Evolutionary conservation across 2,888 invertebrate species (phyloP), one percentile per base, ranked within the genome.

Genomic region (Drosophila silvestris): DNA sequence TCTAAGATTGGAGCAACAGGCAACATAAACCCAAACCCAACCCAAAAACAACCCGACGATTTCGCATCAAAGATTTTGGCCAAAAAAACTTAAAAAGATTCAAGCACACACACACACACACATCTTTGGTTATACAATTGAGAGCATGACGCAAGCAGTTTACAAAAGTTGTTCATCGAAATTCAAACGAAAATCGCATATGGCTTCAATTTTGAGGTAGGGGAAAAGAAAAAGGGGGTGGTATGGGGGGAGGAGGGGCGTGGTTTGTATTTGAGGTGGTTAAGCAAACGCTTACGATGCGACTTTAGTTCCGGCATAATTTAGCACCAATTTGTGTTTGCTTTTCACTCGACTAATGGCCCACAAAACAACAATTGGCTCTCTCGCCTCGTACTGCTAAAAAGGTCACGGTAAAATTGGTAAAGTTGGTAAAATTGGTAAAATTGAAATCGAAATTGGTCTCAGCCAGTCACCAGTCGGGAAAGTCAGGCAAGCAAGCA

Each of bases 281-380:
- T 6, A 14, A 52, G 67, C 41, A 56, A 56, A 37, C 37, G 35
- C 54, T 60, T 74, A 57, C 76, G 71, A 79, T 75, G 70, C 75
- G 79, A 82, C 74, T 65, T 63, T 64, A 75, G 89, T 85, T 85
- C 85, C 85, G 85, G 85, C 88, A 89, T 89, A 86, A 86, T 89
- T 86, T 86, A 89, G 85, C 85, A 86, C 85, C 88, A 90, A 86
- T 86, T 89, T 86, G 83, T 85, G 85, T 86, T 89, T 86, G 85
- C 90, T 83, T 86, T 90, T 83, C 83, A 73, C 77, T 83, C 67
- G 76, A 79, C 88, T 85, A 85, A 89, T 85, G 80, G 88, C 73
- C 71, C 74, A 28, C 28, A 57, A 28, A 28, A 56, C 35, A 54
- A 79, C 66, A 80, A 77, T 77, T 84, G 82, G 64, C 53, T 70